A percentile compares a stretch with the other conserved stretches of the same genome.
Evolutionary conservation across 1,140 invertebrate species (phyloP).

Genomic region (Cherax quadricarinatus): DNA sequence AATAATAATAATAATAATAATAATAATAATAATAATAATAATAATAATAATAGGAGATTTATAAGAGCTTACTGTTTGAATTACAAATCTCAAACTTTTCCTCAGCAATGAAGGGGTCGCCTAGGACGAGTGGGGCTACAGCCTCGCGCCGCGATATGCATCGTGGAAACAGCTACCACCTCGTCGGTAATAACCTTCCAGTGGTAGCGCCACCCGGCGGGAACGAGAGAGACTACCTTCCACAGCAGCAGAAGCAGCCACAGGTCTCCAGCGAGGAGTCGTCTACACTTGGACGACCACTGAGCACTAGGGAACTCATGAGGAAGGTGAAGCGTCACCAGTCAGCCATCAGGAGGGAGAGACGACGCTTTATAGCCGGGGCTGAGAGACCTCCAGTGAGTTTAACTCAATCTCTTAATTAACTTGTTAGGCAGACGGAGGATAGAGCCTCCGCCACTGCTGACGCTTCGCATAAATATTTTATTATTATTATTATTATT

Average conservation of each 20-base stretch:
- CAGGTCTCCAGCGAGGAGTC: background rate
- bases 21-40: too few relatives aligned
- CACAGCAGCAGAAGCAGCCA: background rate
- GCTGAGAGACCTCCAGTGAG: constrained; percentile 52
- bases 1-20: too few relatives aligned
- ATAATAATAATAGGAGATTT: too few relatives aligned
- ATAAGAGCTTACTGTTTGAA: too few relatives aligned
- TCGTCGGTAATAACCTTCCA: background rate
- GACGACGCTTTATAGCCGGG: constrained; percentile 45
- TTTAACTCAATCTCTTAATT: background rate
- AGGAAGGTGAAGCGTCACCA: constrained; percentile 63
- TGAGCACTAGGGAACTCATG: constrained; percentile 41
- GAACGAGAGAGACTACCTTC: background rate
- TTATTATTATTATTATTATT: too few relatives aligned
- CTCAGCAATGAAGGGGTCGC: background rate
- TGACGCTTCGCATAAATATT: too few relatives aligned
- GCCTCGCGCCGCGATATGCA: background rate
- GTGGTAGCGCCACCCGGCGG: background rate
- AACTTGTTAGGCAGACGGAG: too few relatives aligned
- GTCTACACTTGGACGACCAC: constrained; percentile 2
- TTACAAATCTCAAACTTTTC: background rate
- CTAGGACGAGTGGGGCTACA: background rate
- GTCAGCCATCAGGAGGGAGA: constrained; percentile 41
- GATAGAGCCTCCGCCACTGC: too few relatives aligned
- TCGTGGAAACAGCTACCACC: background rate